Conservation (phyloP, 2,113 vertebrate genomes). For the Glaucidium brasilianum region DNA sequence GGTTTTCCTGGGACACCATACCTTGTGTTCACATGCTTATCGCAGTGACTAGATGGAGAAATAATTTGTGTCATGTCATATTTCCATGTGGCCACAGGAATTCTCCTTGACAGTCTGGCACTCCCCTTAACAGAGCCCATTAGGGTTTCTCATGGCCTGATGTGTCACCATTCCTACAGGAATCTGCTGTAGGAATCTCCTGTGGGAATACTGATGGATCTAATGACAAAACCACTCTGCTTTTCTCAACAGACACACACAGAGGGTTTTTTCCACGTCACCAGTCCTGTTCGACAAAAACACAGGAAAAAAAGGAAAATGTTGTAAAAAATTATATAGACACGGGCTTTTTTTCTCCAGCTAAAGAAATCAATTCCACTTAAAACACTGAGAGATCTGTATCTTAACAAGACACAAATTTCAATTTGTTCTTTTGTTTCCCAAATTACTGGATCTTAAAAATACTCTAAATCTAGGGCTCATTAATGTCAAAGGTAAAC, state of each 20-base stretch:
- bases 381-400: not conserved
- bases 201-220: not conserved
- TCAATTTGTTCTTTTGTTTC: not conserved
- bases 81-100: not conserved
- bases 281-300: not conserved
- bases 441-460: not conserved
- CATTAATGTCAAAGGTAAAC: not conserved
- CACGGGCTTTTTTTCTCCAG: not conserved
- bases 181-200: not conserved
- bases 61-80: not conserved
- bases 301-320: not conserved
- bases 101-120: not conserved
- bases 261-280: not conserved
- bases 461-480: not conserved
- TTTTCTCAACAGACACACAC: not conserved
- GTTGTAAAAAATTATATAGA: not conserved
- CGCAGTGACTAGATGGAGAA: not conserved
- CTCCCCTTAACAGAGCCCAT: not conserved
- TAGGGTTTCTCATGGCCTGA: not conserved
- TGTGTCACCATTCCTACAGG: not conserved
- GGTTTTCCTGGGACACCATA: not conserved
- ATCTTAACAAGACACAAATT: not conserved
- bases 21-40: not conserved
- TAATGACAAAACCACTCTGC: not conserved
- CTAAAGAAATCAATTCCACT: not conserved